Conservation (phyloP, 1,140 invertebrate species). For the Ylistrum balloti region DNA sequence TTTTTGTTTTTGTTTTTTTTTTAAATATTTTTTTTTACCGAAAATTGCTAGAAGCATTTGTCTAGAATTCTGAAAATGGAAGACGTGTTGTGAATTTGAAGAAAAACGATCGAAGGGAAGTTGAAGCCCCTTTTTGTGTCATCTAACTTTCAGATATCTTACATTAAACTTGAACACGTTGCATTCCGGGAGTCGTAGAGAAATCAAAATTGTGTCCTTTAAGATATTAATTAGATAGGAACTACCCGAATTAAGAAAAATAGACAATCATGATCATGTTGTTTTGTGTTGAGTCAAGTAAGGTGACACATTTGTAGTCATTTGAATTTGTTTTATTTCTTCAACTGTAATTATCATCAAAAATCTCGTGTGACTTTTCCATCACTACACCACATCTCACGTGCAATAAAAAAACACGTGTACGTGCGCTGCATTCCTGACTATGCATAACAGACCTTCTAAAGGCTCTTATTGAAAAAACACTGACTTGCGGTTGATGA, state of each 20-base stretch:
- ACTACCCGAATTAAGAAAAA: too few relatives aligned
- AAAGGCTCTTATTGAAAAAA: background rate
- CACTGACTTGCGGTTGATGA: background rate
- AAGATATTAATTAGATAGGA: too few relatives aligned
- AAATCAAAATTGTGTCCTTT: too few relatives aligned
- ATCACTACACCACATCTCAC: background rate
- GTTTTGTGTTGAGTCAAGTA: background rate
- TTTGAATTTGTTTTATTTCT: background rate
- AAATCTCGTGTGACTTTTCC: background rate
- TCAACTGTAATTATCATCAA: too few relatives aligned
- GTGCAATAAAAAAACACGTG: background rate
- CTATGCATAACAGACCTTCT: background rate
- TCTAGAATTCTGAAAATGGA: too few relatives aligned
- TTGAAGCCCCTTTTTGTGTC: too few relatives aligned
- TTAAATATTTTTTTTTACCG: too few relatives aligned
- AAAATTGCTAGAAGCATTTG: too few relatives aligned
- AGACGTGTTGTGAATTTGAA: too few relatives aligned
- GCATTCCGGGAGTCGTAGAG: background rate
- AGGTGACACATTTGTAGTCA: background rate
- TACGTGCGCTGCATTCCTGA: slow-evolving; percentile 5
- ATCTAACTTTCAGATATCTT: background rate
- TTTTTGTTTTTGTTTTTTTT: too few relatives aligned
- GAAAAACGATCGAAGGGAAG: too few relatives aligned
- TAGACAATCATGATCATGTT: background rate
- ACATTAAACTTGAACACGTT: background rate